Evolutionary conservation across 1,140 invertebrate species (phyloP).

Genomic region (Polypedilum pembai): DNA sequence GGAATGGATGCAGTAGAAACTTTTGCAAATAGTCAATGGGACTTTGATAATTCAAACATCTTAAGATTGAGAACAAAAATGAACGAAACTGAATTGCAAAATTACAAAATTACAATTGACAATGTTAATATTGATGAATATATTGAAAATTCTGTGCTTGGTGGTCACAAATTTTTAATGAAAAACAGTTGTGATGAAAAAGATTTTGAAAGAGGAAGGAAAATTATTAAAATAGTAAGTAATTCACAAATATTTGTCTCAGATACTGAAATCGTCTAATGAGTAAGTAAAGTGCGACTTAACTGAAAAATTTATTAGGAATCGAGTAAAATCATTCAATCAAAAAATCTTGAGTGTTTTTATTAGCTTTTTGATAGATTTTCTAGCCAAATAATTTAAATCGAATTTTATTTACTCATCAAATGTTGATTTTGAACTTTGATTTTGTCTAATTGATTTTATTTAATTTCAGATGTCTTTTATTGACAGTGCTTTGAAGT

Average conservation of each 20-base stretch:
- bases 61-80: constrained; percentile 48
- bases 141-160: constrained; percentile 62
- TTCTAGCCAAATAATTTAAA: too few relatives aligned
- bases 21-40: constrained; percentile 78
- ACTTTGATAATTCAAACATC: constrained; percentile 58
- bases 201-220: background rate
- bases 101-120: constrained; percentile 63
- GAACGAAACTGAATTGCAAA: constrained; percentile 55
- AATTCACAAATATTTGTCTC: too few relatives aligned
- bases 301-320: too few relatives aligned
- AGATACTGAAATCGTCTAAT: too few relatives aligned
- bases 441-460: too few relatives aligned
- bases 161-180: constrained; percentile 66
- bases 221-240: background rate
- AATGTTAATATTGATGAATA: constrained; percentile 62
- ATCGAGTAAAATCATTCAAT: too few relatives aligned
- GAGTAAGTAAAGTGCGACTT: too few relatives aligned
- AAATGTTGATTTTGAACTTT: too few relatives aligned
- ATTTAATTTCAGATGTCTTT: background rate
- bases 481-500: background rate
- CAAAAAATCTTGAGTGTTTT: too few relatives aligned
- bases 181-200: constrained; percentile 55
- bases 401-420: too few relatives aligned
- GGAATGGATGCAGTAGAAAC: constrained; percentile 79
- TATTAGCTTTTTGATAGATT: too few relatives aligned